Percentiles rank a stretch among this genome's conserved stretches.
phyloP scores from a whole-genome alignment of 2,888 invertebrate genomes.

The Spodoptera littoralis region DNA sequence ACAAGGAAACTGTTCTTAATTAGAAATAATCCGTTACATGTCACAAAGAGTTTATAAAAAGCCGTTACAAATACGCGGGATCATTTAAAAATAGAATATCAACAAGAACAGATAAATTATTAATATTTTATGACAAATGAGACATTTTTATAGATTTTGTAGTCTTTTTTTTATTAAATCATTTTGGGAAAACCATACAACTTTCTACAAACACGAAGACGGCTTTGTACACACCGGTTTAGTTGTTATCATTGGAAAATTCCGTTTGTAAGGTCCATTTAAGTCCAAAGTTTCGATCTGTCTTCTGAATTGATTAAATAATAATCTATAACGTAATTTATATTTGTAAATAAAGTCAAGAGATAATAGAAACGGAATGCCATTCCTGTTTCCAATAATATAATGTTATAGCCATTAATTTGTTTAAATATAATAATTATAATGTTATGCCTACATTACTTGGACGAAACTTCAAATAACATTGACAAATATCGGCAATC shows the following conservation, averaged over 20 bases:
- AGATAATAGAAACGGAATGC: too few species aligned
- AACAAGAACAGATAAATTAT: not conserved
- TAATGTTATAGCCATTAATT: not conserved
- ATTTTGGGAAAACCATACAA: conserved; percentile 6
- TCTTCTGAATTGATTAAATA: too few species aligned
- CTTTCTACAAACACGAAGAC: conserved; percentile 23
- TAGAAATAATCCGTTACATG: conserved; percentile 16
- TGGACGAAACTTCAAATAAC: too few species aligned
- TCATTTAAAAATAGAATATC: conserved; percentile 5
- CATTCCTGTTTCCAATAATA: too few species aligned
- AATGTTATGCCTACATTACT: too few species aligned
- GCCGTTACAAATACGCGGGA: conserved; percentile 13
- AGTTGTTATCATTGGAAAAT: conserved; percentile 2
- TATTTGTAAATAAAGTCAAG: too few species aligned
- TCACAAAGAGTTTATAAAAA: conserved; percentile 5
- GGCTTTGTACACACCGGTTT: conserved; percentile 16
- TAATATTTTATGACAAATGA: not conserved
- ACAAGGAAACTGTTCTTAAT: conserved; percentile 40
- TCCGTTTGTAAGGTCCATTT: not conserved
- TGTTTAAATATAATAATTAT: too few species aligned
- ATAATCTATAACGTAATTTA: too few species aligned
- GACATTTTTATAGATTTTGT: conserved; percentile 8
- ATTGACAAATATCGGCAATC: too few species aligned
- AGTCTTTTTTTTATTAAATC: too few species aligned
- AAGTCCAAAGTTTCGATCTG: too few species aligned